Evolutionary conservation across 1,140 invertebrate genomes (phyloP).

Genomic region (Drosophila lini): DNA sequence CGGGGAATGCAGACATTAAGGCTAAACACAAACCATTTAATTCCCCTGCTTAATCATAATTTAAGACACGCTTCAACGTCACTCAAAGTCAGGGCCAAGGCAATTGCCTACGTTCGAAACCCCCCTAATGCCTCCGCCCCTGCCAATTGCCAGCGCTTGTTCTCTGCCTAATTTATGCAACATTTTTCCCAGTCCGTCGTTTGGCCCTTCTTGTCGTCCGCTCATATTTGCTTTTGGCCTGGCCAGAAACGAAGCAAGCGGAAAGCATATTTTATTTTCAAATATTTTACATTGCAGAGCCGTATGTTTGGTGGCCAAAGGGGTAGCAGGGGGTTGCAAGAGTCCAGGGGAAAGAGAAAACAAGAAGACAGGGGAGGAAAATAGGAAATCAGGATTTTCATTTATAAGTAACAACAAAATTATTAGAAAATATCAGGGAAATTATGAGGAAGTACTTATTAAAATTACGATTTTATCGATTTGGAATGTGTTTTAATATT

Average conservation of each 20-base stretch:
- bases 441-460: neutral
- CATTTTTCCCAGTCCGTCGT: constrained; percentile 49
- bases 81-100: constrained; percentile 70
- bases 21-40: constrained; percentile 69
- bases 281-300: constrained; percentile 40
- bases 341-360: neutral
- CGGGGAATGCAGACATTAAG: constrained; percentile 28
- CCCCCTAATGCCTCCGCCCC: constrained; percentile 7
- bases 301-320: constrained; percentile 4
- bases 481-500: neutral
- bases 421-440: neutral
- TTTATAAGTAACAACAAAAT: neutral
- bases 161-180: constrained; percentile 62
- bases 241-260: constrained; percentile 9
- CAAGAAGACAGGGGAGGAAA: neutral
- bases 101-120: constrained; percentile 26
- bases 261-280: constrained; percentile 38
- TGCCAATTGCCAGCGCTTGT: constrained; percentile 15
- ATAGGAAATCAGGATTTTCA: neutral
- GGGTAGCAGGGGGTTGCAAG: constrained; percentile 8
- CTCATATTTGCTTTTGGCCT: constrained; percentile 21
- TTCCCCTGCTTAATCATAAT: constrained; percentile 71
- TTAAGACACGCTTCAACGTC: constrained; percentile 68
- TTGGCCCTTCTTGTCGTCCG: constrained; percentile 10
- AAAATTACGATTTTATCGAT: neutral